Evolutionary conservation across 2,113 vertebrate genomes (phyloP), one percentile per base, ranked within the genome.

Genomic region (Oplegnathus fasciatus): DNA sequence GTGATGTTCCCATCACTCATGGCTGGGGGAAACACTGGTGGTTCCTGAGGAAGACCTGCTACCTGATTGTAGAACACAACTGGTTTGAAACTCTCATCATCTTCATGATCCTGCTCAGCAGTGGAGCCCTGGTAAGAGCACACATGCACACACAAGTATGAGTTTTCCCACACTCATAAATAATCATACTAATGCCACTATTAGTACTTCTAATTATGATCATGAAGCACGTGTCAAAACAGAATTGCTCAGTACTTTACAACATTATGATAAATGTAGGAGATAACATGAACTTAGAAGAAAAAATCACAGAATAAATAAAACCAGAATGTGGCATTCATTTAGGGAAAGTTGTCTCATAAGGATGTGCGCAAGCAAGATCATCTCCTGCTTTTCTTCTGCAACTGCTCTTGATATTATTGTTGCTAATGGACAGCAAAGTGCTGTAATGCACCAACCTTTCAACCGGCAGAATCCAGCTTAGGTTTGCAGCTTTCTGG

Each of bases 71-170:
- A 82, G 98, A 99, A 64, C 98, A 99, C 92, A 99, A 99, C 67
- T 99, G 98, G 98, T 99, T 99, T 92, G 98, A 99, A 94, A 98
- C 98, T 2, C 97, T 99, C 95, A 99, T 99, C 96, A 99, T 99
- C 96, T 99, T 99, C 52, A 99, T 99, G 98, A 99, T 99, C 92
- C 96, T 99, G 1, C 96, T 99, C 83, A 99, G 98, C 95, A 99
- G 97, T 14, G 98, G 98, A 0, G 98, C 98, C 54, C 92, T 99
- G 97, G 98, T 99, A 89, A 97, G 96, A 73, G 34, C 73, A 30
- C 42, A 70, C n/a, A n/a, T n/a, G n/a, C n/a, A n/a, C 34, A 57
- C n/a, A 28, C 28, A n/a, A 22, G 32, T 48, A 58, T 66, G 24
- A 18, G 6, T 65, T 50, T 62, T 40, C 52, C 24, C 50, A 50